Base-by-base conservation (phyloP, 2,888 invertebrate species). In the Lasioglossum figueresi region DNA sequence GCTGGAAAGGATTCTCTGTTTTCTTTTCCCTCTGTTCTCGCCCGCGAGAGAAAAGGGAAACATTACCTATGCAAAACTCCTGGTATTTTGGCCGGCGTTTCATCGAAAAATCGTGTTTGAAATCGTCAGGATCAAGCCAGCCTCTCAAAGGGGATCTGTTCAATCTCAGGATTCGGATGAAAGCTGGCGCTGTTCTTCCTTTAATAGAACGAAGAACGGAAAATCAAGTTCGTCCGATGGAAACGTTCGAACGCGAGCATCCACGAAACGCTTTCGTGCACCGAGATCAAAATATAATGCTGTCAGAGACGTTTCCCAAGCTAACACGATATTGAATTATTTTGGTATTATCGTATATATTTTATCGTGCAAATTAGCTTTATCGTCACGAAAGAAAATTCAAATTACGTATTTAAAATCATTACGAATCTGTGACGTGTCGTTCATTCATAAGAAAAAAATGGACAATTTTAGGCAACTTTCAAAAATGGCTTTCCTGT, bases 121-220 rank as follows among this genome's bases (percentile, higher is more conserved):
- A 56, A 79, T 76, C 80, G 37, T 40, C 66, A 56, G 82, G 79
- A 72, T 48, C 52, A 66, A 82, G 66, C 56, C 27, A 45, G 80
- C 77, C 37, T 80, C 80, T 85, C 82, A 76, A 88, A 77, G 83
- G 73, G 68, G 73, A 72, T 80, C 85, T 63, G 73, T 80, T 83
- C 43, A 52, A 66, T 80, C 78, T 75, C 72, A 70, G 59, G 63
- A 75, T 76, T 34, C 48, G 68, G 79, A 73, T 84, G 76, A 82
- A 87, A 88, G 77, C 76, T 70, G 78, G n/a, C 16, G 45, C 19
- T 79, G 72, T n/a, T 73, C 14, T 31, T 40, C 19, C 19, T 31
- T 4, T 74, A 40, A 66, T 40, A 23, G 48, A 40, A 48, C 45
- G 6, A 43, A 23, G 31, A 40, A 56, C 16, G 34, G 14, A 63